These are phyloP conservation scores for Hyphantria cunea DNA, from an alignment of 1,140 invertebrate species.

Conservation along the genomic window DNA sequence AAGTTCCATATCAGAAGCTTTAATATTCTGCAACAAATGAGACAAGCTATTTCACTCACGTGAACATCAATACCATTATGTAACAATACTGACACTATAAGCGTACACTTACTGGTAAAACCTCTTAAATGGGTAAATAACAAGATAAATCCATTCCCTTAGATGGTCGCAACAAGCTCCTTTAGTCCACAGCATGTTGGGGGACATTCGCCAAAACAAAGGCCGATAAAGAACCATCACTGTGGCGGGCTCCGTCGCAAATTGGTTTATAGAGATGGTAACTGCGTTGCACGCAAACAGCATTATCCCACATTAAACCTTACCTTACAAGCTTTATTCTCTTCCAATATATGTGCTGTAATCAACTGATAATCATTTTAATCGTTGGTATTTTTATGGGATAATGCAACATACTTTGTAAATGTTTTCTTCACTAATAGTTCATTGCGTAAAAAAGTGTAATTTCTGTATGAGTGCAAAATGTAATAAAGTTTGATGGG, in stretches of 20 bases:
- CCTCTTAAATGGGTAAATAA: slow-evolving; percentile 26
- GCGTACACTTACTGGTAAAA: not conserved
- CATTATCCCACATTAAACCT: slow-evolving; percentile 41
- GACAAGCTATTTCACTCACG: not conserved
- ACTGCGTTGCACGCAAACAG: slow-evolving; percentile 56
- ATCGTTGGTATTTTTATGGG: slow-evolving; percentile 17
- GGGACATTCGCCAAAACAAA: slow-evolving; percentile 58
- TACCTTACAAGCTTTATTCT: slow-evolving; percentile 17
- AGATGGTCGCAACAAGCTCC: slow-evolving; percentile 36
- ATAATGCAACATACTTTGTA: slow-evolving; percentile 9
- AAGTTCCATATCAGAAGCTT: not conserved
- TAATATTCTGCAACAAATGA: not conserved
- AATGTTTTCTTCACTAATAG: slow-evolving; percentile 11
- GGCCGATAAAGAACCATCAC: slow-evolving; percentile 59
- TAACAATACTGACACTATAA: slow-evolving; percentile 5
- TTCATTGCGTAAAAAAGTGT: slow-evolving; percentile 8
- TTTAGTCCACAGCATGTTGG: slow-evolving; percentile 6
- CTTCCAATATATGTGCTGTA: slow-evolving; percentile 17
- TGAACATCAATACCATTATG: not conserved
- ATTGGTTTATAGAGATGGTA: slow-evolving; percentile 76
- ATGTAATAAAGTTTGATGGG: no score
- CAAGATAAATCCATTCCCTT: slow-evolving; percentile 33
- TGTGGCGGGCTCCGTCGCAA: slow-evolving; percentile 61
- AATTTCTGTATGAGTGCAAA: slow-evolving; percentile 6
- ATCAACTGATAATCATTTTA: slow-evolving; percentile 18